These are phyloP conservation scores for Apodemia duryi DNA, from an alignment of 2,888 invertebrate genomes.

Conservation along the genomic window DNA sequence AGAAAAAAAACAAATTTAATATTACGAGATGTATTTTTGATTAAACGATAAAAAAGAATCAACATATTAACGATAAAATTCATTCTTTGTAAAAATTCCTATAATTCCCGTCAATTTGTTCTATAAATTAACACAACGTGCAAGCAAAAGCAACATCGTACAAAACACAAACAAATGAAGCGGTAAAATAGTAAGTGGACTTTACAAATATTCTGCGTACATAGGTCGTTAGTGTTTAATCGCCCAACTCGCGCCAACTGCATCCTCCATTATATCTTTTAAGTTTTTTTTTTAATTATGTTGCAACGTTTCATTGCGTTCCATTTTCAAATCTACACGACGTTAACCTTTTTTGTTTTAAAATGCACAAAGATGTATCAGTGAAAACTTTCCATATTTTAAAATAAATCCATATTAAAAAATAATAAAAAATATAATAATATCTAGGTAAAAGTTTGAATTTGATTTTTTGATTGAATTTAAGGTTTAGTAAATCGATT, in stretches of 20 bases:
- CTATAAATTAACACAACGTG: constrained; percentile 21
- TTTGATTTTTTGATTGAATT: too few relatives aligned
- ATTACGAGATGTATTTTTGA: too few relatives aligned
- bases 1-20: too few relatives aligned
- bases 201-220: constrained; percentile 36
- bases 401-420: too few relatives aligned
- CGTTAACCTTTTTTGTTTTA: too few relatives aligned
- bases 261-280: constrained; percentile 38
- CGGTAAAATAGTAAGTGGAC: constrained; percentile 25
- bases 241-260: constrained; percentile 42
- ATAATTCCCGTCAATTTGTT: not conserved
- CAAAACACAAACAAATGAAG: constrained; percentile 27
- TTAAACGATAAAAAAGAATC: too few relatives aligned
- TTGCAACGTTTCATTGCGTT: not conserved
- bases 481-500: too few relatives aligned
- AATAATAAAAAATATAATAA: too few relatives aligned
- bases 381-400: too few relatives aligned
- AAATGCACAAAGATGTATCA: too few relatives aligned
- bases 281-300: constrained; percentile 29
- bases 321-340: too few relatives aligned
- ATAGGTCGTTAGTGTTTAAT: constrained; percentile 51
- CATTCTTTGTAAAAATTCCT: not conserved
- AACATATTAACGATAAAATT: not conserved
- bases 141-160: constrained; percentile 26
- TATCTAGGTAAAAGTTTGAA: too few relatives aligned